phyloP scores from a whole-genome alignment of 2,113 vertebrate genomes.

The Megaleporinus macrocephalus region DNA sequence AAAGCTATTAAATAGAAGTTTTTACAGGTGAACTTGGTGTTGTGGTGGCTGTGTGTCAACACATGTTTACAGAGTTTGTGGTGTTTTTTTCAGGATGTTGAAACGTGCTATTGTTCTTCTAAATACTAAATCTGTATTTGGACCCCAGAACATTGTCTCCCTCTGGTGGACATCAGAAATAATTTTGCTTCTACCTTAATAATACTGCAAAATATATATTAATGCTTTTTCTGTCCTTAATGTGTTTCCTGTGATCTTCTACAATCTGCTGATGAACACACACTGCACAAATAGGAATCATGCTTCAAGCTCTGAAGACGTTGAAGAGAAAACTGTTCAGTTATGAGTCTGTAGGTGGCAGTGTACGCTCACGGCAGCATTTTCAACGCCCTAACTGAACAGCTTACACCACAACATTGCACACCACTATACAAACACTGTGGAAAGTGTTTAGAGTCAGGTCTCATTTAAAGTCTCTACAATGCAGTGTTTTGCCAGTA shows the following conservation, averaged over 20 bases:
- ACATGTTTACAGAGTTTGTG: too few relatives aligned
- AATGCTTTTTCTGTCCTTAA: background rate
- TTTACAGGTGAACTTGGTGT: too few relatives aligned
- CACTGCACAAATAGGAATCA: background rate
- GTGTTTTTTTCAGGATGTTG: too few relatives aligned
- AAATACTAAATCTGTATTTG: background rate
- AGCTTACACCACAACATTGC: background rate
- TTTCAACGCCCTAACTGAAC: background rate
- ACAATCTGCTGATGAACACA: background rate
- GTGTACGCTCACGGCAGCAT: background rate
- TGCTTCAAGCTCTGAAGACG: background rate
- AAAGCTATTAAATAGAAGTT: too few relatives aligned
- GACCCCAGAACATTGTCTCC: constrained; percentile 42
- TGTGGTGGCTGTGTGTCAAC: too few relatives aligned
- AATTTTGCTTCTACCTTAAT: background rate
- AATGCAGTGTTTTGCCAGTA: background rate
- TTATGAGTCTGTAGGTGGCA: constrained; percentile 55
- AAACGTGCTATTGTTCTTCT: too few relatives aligned
- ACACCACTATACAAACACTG: background rate
- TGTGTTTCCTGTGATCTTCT: too few relatives aligned
- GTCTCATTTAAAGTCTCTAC: background rate
- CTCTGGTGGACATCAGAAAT: constrained; percentile 42
- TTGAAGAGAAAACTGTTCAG: background rate
- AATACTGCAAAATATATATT: background rate
- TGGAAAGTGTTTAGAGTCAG: background rate